Conservation (phyloP, 1,140 invertebrate species). For the Melanaphis sacchari region DNA sequence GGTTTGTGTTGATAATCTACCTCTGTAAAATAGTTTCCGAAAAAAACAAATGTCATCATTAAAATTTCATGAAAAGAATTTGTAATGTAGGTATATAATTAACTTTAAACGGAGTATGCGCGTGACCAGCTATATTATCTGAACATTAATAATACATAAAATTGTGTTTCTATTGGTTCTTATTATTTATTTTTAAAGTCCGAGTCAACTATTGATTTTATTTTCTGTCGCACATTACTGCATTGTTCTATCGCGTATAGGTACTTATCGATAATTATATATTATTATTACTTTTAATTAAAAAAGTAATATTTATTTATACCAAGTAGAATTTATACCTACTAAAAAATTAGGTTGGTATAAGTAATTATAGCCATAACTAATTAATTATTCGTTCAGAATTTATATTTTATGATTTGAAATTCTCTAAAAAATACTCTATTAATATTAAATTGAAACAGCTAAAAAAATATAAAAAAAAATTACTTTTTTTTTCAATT, state of each 20-base stretch:
- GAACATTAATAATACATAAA: background rate
- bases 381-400: too few species aligned
- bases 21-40: background rate
- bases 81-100: background rate
- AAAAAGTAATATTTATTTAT: too few species aligned
- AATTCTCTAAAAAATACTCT: too few species aligned
- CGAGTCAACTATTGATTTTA: background rate
- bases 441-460: too few species aligned
- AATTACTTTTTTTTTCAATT: too few species aligned
- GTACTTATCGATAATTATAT: too few species aligned
- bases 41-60: background rate
- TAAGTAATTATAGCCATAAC: too few species aligned
- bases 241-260: background rate
- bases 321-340: too few species aligned
- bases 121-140: slow-evolving; percentile 30
- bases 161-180: background rate
- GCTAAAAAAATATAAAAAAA: too few species aligned
- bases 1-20: background rate
- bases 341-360: background rate
- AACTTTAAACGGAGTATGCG: background rate
- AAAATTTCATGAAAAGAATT: background rate
- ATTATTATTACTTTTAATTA: too few species aligned
- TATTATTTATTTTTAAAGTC: background rate
- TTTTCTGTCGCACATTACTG: background rate
- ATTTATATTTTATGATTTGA: too few species aligned